Conservation (phyloP, 2,113 vertebrate genomes). For the Calidris pugnax region DNA sequence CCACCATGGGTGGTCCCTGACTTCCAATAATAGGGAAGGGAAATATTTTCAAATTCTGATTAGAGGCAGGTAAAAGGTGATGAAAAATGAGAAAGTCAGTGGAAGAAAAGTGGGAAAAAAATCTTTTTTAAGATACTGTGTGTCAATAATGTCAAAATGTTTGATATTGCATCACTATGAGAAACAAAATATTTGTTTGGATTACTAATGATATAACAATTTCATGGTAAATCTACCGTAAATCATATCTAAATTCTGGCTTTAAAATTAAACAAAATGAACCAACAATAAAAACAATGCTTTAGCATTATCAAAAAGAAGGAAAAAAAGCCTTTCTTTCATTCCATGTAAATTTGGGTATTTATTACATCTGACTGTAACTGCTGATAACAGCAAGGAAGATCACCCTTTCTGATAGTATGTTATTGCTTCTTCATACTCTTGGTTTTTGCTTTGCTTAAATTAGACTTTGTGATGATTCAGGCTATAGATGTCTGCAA, state of each 20-base stretch:
- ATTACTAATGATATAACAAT: neutral
- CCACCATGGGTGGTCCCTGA: fast-evolving
- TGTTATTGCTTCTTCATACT: neutral
- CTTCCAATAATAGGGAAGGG: neutral
- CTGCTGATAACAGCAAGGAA: neutral
- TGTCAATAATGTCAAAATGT: neutral
- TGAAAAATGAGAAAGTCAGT: neutral
- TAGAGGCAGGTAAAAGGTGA: neutral
- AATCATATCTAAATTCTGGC: neutral
- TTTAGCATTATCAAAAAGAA: neutral
- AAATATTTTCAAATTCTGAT: neutral
- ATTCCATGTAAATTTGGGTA: neutral
- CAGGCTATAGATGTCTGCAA: neutral
- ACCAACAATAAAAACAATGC: neutral
- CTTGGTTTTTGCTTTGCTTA: neutral
- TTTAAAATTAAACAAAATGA: neutral
- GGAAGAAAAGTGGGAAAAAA: neutral
- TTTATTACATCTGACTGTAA: neutral
- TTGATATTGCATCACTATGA: neutral
- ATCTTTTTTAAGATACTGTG: fast-evolving
- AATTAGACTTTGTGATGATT: neutral
- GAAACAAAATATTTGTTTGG: neutral
- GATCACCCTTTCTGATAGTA: neutral
- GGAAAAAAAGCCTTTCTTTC: neutral
- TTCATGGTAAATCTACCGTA: neutral